Evolutionary conservation across 2,888 invertebrate species (phyloP).

Genomic region (Apamea anceps): DNA sequence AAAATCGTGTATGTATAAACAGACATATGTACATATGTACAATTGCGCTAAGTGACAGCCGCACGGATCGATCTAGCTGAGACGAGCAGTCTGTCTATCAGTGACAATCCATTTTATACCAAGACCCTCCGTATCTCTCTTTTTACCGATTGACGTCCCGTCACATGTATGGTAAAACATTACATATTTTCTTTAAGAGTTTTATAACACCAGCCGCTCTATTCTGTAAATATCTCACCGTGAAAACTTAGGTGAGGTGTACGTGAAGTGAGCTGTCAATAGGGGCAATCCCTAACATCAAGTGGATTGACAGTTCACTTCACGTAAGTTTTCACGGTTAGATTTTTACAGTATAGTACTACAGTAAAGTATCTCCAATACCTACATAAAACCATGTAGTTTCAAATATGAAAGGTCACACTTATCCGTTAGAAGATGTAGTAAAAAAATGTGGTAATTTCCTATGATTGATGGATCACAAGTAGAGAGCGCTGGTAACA

Average conservation of each 20-base stretch:
- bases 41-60: not conserved
- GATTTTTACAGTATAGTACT: too few species aligned
- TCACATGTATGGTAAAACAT: not conserved
- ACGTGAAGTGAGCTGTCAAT: too few species aligned
- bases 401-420: slow-evolving; percentile 12
- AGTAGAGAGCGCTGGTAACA: slow-evolving; percentile 25
- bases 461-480: slow-evolving; percentile 46
- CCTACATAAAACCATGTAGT: not conserved
- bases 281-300: too few species aligned
- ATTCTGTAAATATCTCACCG: too few species aligned
- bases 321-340: too few species aligned
- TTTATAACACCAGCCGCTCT: not conserved
- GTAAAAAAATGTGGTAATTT: slow-evolving; percentile 36
- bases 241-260: too few species aligned
- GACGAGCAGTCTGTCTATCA: not conserved
- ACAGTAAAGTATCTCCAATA: not conserved
- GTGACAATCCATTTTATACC: not conserved
- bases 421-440: not conserved
- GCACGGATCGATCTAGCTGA: not conserved
- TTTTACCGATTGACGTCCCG: not conserved
- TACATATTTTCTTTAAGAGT: too few species aligned
- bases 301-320: too few species aligned
- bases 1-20: not conserved
- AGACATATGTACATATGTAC: not conserved
- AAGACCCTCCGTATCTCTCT: too few species aligned